Base-by-base conservation (phyloP, 2,797 vertebrate species). In the Aythya fuligula region DNA sequence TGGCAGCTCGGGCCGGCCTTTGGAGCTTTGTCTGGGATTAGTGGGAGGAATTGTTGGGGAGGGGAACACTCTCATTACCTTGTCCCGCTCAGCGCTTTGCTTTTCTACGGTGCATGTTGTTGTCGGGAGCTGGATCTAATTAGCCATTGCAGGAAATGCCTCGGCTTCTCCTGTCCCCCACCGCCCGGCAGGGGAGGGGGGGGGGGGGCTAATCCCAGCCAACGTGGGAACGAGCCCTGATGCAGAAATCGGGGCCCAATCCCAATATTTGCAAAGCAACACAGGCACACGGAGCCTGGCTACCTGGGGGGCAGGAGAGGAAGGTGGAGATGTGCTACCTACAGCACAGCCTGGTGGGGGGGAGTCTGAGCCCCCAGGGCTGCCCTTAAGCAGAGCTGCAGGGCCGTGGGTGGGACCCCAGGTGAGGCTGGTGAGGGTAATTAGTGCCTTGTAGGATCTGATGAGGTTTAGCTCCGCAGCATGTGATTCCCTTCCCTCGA, bases 111-210 rank as follows among this genome's bases (percentile, higher is more conserved):
- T 58, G 41, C 38, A 3, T 6, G 85, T 77, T 91, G 91, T 65
- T 85, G 60, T 89, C 20, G 43, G 85, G 82, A 90, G 61, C 69
- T 64, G 87, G 85, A 92, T 82, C 82, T 87, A 83, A 89, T 91
- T 77, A 80, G 57, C 47, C 54, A 2, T 39, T 65, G 87, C 93
- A 94, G 91, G 82, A 91, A 94, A 54, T 76, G 57, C 71, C 64
- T 90, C 7, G 0, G 87, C 75, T 53, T 66, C 61, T 74, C 85
- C 73, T 7, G 1, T 39, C 41, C 38, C 83, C 74, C 58, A 89
- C 39, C 36, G 54, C 76, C 58, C 20, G 1, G 21, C 30, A 66
- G 47, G 67, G 54, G 36, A 51, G 24, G 24, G 34, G 34, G 34
- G 34, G 18, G 65, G 22, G 22, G 7, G 36, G 38, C 74, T 93